Percentiles rank a stretch among this genome's conserved stretches.
Conservation (phyloP, 2,113 vertebrate genomes). For the Cyprinus carpio region DNA sequence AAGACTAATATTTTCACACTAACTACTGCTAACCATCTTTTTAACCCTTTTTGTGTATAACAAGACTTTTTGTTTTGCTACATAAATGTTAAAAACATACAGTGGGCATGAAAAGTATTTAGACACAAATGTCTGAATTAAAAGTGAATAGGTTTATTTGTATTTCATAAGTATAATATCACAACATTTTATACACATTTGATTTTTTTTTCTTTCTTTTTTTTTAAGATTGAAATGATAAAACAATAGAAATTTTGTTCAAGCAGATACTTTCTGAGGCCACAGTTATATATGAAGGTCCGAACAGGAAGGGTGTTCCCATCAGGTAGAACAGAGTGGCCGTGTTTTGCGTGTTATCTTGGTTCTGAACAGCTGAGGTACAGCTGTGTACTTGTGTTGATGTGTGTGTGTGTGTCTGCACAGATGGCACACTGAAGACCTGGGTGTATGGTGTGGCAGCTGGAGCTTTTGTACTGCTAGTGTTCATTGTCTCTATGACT, state of each 20-base stretch:
- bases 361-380: slow-evolving; percentile 14
- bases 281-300: not conserved
- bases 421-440: slow-evolving; percentile 97
- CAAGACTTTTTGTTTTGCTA: not conserved
- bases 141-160: not conserved
- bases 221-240: not conserved
- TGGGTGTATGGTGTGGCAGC: slow-evolving; percentile 99
- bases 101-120: not conserved
- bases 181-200: not conserved
- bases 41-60: not conserved
- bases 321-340: not conserved
- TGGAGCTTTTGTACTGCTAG: slow-evolving; percentile 92
- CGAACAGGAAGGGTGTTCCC: not conserved
- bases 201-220: not conserved
- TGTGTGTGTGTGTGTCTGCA: slow-evolving; percentile 41
- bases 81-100: not conserved
- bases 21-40: not conserved
- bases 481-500: slow-evolving; percentile 98
- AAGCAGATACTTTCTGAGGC: not conserved
- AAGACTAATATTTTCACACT: not conserved
- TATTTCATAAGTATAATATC: not conserved
- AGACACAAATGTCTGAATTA: not conserved
- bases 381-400: slow-evolving; percentile 33
- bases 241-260: no score
- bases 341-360: not conserved